Percentiles rank a stretch among this genome's conserved stretches.
Conservation (phyloP, 1,140 invertebrate genomes). For the Radopholus similis region DNA sequence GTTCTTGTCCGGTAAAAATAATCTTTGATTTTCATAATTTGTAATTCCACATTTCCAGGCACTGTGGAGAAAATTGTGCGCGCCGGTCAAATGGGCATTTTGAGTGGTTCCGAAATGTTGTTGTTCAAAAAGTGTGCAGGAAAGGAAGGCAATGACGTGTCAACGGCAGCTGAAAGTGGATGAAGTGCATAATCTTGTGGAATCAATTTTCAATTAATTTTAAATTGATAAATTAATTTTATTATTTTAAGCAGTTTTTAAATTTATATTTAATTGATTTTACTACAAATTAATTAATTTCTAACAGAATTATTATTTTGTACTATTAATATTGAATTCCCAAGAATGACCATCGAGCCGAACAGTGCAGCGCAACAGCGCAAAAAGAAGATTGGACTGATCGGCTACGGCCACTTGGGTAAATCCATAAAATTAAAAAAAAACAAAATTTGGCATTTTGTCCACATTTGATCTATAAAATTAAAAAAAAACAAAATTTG, state of each 20-base stretch:
- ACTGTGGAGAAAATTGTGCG: constrained; percentile 51
- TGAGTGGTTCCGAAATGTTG: constrained; percentile 45
- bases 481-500: not conserved
- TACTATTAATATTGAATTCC: not conserved
- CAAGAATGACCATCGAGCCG: not conserved
- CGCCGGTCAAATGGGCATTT: constrained; percentile 48
- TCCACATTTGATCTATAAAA: not conserved
- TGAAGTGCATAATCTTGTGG: constrained; percentile 9
- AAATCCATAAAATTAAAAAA: constrained; percentile 20
- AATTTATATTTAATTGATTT: not conserved
- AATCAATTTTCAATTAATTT: not conserved
- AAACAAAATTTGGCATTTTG: not conserved
- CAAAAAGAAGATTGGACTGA: constrained; percentile 62
- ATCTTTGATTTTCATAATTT: not conserved
- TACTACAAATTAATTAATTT: not conserved
- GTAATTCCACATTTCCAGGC: constrained; percentile 10
- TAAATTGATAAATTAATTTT: constrained; percentile 11
- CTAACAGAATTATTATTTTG: not conserved
- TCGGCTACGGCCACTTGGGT: constrained; percentile 66
- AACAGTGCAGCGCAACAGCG: not conserved
- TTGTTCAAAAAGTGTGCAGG: constrained; percentile 52
- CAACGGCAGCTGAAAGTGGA: not conserved
- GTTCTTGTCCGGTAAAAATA: constrained; percentile 31
- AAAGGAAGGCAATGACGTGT: constrained; percentile 21
- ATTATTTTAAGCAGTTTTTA: constrained; percentile 5